These are phyloP conservation scores for Phengaris arion DNA, from an alignment of 2,888 invertebrate species.

Conservation along the genomic window DNA sequence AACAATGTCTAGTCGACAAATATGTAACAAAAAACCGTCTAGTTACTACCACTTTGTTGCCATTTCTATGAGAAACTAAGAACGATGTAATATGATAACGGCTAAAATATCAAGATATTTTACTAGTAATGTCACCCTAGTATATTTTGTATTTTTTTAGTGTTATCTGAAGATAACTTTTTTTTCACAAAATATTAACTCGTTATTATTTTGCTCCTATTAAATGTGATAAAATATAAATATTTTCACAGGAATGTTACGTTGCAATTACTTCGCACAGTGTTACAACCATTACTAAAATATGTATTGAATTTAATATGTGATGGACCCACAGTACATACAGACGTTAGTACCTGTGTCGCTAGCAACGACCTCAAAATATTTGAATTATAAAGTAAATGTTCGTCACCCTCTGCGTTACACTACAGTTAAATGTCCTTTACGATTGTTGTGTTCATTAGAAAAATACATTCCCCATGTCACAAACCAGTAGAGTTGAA, in stretches of 20 bases:
- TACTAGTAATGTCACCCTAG: too few relatives aligned
- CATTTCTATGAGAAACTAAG: too few relatives aligned
- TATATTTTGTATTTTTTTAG: too few relatives aligned
- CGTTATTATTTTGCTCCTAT: neutral
- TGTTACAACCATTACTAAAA: constrained; percentile 42
- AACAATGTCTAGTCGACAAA: too few relatives aligned
- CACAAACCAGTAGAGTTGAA: too few relatives aligned
- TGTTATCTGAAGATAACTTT: too few relatives aligned
- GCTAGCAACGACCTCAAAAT: constrained; percentile 35
- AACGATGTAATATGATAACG: too few relatives aligned
- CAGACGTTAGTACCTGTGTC: constrained; percentile 37
- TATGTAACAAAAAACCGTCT: too few relatives aligned
- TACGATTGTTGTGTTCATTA: constrained; percentile 3
- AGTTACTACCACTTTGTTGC: too few relatives aligned
- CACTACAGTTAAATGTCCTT: neutral
- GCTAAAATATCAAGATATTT: too few relatives aligned
- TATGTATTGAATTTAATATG: constrained; percentile 45
- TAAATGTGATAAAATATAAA: neutral
- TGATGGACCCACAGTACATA: constrained; percentile 40
- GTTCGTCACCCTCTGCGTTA: constrained; percentile 30
- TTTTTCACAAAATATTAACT: neutral
- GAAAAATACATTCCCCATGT: neutral
- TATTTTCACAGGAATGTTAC: constrained; percentile 1
- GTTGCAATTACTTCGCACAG: constrained; percentile 9
- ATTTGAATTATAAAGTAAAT: constrained; percentile 36